A percentile compares a stretch with the other conserved stretches of the same genome.
phyloP scores from a whole-genome alignment of 2,888 invertebrate species.

The Andrena minutula region DNA sequence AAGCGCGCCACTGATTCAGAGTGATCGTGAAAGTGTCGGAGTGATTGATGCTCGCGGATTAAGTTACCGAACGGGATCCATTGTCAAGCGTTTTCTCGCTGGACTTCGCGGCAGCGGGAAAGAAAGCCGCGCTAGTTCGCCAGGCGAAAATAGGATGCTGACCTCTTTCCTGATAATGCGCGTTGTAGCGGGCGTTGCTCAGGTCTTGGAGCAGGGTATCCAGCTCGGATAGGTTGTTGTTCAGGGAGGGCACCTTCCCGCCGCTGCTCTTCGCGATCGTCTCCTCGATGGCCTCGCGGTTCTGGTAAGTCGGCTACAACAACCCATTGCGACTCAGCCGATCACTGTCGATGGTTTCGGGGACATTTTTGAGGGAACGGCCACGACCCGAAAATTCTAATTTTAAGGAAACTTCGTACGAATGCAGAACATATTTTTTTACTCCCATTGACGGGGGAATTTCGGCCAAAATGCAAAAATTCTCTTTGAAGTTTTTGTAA shows the following conservation, averaged over 20 bases:
- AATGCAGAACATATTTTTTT: too few species aligned
- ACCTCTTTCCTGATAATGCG: constrained; percentile 85
- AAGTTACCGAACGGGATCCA: neutral
- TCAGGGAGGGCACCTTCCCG: constrained; percentile 86
- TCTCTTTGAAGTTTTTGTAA: too few species aligned
- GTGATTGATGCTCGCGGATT: too few species aligned
- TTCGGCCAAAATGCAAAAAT: too few species aligned
- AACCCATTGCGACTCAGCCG: constrained; percentile 8
- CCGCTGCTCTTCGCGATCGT: constrained; percentile 84
- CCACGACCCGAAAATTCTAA: neutral
- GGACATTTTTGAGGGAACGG: neutral
- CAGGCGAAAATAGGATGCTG: constrained; percentile 14
- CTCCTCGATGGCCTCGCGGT: constrained; percentile 86
- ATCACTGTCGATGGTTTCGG: neutral
- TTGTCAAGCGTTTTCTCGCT: neutral
- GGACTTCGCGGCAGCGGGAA: neutral
- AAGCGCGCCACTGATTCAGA: too few species aligned
- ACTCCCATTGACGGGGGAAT: too few species aligned
- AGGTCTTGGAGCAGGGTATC: constrained; percentile 96
- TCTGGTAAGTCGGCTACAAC: constrained; percentile 89
- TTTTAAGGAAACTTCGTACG: too few species aligned
- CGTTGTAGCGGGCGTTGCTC: constrained; percentile 91
- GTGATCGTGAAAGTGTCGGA: too few species aligned
- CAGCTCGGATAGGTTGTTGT: constrained; percentile 94
- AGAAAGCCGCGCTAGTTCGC: constrained; percentile 3